Evolutionary conservation across 2,113 vertebrate species (phyloP).

Genomic region (Lipotes vexillifer): DNA sequence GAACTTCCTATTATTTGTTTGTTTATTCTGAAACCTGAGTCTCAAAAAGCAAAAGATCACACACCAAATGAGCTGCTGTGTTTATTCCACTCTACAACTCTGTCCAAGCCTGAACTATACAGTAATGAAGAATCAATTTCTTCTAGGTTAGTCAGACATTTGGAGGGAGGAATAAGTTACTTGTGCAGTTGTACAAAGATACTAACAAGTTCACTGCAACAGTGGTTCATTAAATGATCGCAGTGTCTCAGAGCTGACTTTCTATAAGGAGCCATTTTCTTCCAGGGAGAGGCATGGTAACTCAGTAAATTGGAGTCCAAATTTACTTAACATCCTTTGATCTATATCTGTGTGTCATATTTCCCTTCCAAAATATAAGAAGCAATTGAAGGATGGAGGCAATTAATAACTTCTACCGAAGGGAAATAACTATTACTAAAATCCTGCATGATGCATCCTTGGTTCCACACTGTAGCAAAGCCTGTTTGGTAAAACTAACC

Average conservation of each 20-base stretch:
- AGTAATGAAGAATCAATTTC: not conserved
- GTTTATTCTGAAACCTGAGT: not conserved
- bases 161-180: not conserved
- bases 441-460: not conserved
- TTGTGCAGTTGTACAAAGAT: not conserved
- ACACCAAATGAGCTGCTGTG: not conserved
- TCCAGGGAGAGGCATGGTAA: not conserved
- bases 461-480: not conserved
- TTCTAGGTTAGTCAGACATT: not conserved
- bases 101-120: not conserved
- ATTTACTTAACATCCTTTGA: not conserved
- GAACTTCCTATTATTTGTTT: not conserved
- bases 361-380: not conserved
- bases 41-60: not conserved
- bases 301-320: not conserved
- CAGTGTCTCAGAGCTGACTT: not conserved
- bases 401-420: slow-evolving; percentile 30
- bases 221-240: not conserved
- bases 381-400: not conserved
- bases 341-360: not conserved
- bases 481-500: not conserved
- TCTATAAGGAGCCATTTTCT: not conserved
- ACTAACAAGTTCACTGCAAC: not conserved
- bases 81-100: not conserved
- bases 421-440: not conserved